Evolutionary conservation across 2,888 invertebrate species (phyloP).

Genomic region (Minunthozetes semirufus): DNA sequence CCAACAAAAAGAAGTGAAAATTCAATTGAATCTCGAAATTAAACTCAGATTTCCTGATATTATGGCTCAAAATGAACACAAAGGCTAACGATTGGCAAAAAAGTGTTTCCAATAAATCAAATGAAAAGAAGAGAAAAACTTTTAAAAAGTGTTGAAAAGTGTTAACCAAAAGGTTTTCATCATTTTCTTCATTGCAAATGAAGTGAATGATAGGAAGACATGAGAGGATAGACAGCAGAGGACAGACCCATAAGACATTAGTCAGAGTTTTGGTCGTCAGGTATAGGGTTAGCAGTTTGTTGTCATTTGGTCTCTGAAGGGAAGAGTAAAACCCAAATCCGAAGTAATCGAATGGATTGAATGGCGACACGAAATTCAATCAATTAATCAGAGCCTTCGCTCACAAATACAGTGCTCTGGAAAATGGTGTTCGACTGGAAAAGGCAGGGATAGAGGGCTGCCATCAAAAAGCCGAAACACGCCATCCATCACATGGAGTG

Average conservation of each 20-base stretch:
- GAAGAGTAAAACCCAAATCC: background rate
- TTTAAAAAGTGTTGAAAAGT: background rate
- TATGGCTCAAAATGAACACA: background rate
- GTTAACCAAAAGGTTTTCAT: background rate
- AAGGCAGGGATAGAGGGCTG: background rate
- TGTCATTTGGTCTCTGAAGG: background rate
- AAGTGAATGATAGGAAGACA: background rate
- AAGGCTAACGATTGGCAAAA: background rate
- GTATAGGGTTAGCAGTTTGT: background rate
- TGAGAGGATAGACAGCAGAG: background rate
- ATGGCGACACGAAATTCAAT: constrained; percentile 1
- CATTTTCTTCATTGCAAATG: background rate
- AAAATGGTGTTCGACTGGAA: background rate
- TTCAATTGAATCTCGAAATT: background rate
- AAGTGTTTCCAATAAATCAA: background rate
- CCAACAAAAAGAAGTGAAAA: too few species aligned
- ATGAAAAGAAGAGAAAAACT: background rate
- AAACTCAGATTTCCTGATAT: background rate
- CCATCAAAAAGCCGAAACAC: background rate
- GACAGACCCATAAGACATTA: too few species aligned
- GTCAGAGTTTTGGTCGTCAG: background rate
- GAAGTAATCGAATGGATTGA: background rate
- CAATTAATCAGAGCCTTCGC: background rate
- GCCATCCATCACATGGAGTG: constrained; percentile 1
- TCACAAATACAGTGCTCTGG: background rate